Conservation (phyloP, 1,140 invertebrate genomes). For the Heliconius hewitsoni region DNA sequence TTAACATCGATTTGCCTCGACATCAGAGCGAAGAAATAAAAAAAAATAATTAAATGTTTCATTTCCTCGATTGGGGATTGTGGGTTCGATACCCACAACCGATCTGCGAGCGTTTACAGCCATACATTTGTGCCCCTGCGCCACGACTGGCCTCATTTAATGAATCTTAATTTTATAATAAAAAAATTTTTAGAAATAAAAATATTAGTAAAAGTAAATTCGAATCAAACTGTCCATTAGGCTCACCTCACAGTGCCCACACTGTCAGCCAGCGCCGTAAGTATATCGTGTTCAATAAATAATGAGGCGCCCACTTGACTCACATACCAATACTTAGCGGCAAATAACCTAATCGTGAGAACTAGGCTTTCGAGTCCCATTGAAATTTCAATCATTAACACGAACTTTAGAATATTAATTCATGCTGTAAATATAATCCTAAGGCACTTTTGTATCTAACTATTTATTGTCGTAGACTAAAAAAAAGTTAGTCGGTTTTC, state of each 20-base stretch:
- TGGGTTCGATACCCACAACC: no score
- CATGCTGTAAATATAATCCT: background rate
- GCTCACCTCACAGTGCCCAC: constrained; percentile 20
- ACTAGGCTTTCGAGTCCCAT: constrained; percentile 38
- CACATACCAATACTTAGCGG: constrained; percentile 48
- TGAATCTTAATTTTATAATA: background rate
- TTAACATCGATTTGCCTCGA: no score
- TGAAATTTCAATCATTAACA: constrained; percentile 34
- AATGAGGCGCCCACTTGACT: constrained; percentile 45
- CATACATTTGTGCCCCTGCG: no score
- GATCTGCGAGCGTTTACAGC: no score
- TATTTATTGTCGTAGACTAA: no score
- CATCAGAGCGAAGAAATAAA: no score
- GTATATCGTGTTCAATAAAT: constrained; percentile 48
- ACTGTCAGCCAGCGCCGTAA: constrained; percentile 33
- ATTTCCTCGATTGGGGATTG: no score
- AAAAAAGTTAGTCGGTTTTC: no score
- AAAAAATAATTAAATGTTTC: no score
- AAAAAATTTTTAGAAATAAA: background rate
- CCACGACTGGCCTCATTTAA: no score
- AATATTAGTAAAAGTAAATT: background rate
- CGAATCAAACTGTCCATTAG: constrained; percentile 15
- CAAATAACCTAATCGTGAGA: constrained; percentile 47
- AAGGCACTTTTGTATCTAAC: no score
- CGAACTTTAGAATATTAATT: constrained; percentile 17